Conservation (phyloP, 2,888 invertebrate species). For the Schrankia costaestrigalis region DNA sequence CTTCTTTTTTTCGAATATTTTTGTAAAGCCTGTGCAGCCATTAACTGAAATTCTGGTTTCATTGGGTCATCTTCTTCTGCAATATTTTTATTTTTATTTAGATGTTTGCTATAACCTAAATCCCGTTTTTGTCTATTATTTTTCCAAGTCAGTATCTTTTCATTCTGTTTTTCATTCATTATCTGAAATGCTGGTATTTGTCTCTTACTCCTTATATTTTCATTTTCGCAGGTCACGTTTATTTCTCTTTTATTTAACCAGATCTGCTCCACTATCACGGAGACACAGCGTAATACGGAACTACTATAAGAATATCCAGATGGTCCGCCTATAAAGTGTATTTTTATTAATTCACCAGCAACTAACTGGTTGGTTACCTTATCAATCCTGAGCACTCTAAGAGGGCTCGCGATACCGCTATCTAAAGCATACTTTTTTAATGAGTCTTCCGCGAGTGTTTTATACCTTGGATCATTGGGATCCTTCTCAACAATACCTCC, state of each 20-base stretch:
- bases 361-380: constrained; percentile 31
- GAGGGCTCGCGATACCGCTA: constrained; percentile 9
- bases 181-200: not conserved
- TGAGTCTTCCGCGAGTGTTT: constrained; percentile 32
- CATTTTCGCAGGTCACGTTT: constrained; percentile 9
- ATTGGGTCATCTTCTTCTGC: constrained; percentile 1
- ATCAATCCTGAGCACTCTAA: constrained; percentile 17
- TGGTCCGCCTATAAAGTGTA: constrained; percentile 22
- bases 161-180: too few relatives aligned
- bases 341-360: constrained; percentile 18
- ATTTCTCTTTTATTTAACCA: constrained; percentile 31
- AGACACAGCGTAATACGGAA: constrained; percentile 27
- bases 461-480: constrained; percentile 28
- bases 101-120: not conserved
- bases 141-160: too few relatives aligned
- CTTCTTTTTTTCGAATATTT: constrained; percentile 15
- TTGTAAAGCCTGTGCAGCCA: constrained; percentile 22
- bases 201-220: not conserved
- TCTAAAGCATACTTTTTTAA: constrained; percentile 28
- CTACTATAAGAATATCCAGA: not conserved
- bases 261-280: constrained; percentile 33
- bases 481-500: constrained; percentile 22
- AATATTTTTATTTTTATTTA: not conserved
- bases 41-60: constrained; percentile 16
- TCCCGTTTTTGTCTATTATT: not conserved